A percentile compares a stretch with the other conserved stretches of the same genome.
These are phyloP conservation scores for Orthosia gothica DNA, from an alignment of 2,888 invertebrate species.

Conservation along the genomic window DNA sequence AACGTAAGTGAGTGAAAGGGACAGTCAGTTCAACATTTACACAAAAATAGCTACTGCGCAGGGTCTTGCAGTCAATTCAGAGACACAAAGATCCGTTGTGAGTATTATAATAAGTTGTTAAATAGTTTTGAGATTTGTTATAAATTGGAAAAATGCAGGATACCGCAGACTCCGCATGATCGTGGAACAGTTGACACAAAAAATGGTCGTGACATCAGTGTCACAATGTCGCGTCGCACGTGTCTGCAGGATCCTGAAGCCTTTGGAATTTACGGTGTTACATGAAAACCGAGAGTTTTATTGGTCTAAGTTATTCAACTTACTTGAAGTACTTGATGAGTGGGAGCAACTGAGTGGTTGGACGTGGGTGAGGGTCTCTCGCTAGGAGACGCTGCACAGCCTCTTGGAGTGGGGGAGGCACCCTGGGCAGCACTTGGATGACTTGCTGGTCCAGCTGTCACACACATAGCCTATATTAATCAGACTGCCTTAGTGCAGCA, in stretches of 20 bases:
- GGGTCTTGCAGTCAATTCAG: too few relatives aligned
- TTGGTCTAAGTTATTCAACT: constrained; percentile 68
- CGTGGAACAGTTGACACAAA: background rate
- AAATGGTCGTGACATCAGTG: background rate
- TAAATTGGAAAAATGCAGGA: too few relatives aligned
- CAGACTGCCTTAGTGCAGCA: background rate
- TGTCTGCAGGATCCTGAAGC: background rate
- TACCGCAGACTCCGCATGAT: background rate
- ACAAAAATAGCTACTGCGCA: too few relatives aligned
- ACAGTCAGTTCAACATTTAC: too few relatives aligned
- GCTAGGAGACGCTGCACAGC: constrained; percentile 96
- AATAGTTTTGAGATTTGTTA: too few relatives aligned
- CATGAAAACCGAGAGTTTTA: too few relatives aligned
- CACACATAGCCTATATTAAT: constrained; percentile 36
- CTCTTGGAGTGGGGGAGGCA: constrained; percentile 97
- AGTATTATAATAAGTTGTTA: too few relatives aligned
- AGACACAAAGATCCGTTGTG: too few relatives aligned
- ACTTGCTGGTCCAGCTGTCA: constrained; percentile 96
- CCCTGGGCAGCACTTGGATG: constrained; percentile 94
- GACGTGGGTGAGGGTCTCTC: constrained; percentile 96
- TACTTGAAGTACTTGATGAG: constrained; percentile 98
- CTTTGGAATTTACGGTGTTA: background rate
- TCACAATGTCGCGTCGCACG: background rate
- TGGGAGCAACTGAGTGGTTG: constrained; percentile 97
- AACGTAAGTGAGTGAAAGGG: too few relatives aligned